These are phyloP conservation scores for Falco peregrinus DNA, from an alignment of 2,797 vertebrate genomes.

Conservation along the genomic window DNA sequence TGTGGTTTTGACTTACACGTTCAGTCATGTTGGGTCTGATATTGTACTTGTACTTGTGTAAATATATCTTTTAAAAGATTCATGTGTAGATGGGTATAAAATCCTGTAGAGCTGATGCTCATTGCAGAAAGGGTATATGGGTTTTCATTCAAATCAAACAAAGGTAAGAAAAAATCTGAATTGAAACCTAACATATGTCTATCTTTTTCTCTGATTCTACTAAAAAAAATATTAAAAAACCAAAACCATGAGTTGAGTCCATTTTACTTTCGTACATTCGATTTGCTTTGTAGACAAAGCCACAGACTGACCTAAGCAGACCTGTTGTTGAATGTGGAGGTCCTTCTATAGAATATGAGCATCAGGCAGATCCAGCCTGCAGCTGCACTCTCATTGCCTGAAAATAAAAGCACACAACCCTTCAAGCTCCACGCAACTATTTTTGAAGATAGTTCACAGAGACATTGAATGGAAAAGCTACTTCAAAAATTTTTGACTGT, in stretches of 20 bases:
- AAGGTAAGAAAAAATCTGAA: not conserved
- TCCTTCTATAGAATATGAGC: not conserved
- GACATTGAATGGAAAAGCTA: not conserved
- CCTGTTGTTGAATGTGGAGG: not conserved
- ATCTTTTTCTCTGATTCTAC: not conserved
- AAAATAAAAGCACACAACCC: not conserved
- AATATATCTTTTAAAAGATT: not conserved
- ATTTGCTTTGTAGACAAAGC: not conserved
- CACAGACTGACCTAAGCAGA: not conserved
- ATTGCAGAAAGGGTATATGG: not conserved
- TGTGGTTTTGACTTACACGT: not conserved
- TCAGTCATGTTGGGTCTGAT: not conserved
- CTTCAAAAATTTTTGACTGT: not conserved
- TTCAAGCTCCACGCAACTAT: not conserved
- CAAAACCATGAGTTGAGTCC: not conserved
- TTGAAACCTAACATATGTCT: not conserved
- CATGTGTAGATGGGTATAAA: not conserved
- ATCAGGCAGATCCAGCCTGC: not conserved
- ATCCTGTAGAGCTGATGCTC: not conserved
- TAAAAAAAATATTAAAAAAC: not conserved
- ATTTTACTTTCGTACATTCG: not conserved
- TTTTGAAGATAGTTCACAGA: not conserved
- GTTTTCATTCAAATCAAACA: not conserved
- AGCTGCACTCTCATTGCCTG: not conserved
- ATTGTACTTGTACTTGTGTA: not conserved